A percentile compares a stretch with the other conserved stretches of the same genome.
These are phyloP conservation scores for Amorpha juglandis DNA, from an alignment of 2,888 invertebrate genomes.

Conservation along the genomic window DNA sequence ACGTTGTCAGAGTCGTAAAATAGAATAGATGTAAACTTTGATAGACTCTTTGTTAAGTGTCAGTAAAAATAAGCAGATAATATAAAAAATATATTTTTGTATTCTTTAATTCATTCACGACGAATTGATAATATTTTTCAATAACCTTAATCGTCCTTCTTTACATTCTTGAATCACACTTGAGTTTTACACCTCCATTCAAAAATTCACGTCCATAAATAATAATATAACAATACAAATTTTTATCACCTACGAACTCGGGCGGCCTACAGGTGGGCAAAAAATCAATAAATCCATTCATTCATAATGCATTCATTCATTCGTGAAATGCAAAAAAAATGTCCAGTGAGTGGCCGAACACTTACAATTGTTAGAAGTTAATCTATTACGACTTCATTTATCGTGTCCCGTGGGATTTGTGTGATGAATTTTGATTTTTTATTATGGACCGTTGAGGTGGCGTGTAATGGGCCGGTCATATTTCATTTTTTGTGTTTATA, in stretches of 20 bases:
- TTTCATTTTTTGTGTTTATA: constrained; percentile 36
- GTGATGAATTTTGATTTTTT: constrained; percentile 62
- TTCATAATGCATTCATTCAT: constrained; percentile 55
- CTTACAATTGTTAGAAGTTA: constrained; percentile 56
- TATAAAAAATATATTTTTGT: constrained; percentile 27
- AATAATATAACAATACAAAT: constrained; percentile 78
- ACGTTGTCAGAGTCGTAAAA: background rate
- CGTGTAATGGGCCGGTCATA: constrained; percentile 42
- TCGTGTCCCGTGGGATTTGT: constrained; percentile 71
- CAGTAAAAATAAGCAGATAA: background rate
- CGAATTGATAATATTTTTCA: constrained; percentile 24
- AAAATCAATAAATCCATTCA: constrained; percentile 63
- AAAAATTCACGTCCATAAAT: constrained; percentile 65
- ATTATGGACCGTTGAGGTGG: constrained; percentile 44
- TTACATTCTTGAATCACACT: constrained; percentile 18
- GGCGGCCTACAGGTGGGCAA: constrained; percentile 65
- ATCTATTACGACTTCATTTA: constrained; percentile 75
- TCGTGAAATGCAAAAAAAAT: constrained; percentile 58
- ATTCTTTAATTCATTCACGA: constrained; percentile 22
- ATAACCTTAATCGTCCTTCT: constrained; percentile 24
- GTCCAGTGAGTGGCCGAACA: constrained; percentile 39
- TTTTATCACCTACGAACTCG: constrained; percentile 69
- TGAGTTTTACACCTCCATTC: constrained; percentile 23
- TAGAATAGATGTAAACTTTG: background rate
- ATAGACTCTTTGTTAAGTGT: constrained; percentile 7